These are phyloP conservation scores for Aphidius ervi DNA, from an alignment of 1,140 invertebrate genomes.

Conservation along the genomic window DNA sequence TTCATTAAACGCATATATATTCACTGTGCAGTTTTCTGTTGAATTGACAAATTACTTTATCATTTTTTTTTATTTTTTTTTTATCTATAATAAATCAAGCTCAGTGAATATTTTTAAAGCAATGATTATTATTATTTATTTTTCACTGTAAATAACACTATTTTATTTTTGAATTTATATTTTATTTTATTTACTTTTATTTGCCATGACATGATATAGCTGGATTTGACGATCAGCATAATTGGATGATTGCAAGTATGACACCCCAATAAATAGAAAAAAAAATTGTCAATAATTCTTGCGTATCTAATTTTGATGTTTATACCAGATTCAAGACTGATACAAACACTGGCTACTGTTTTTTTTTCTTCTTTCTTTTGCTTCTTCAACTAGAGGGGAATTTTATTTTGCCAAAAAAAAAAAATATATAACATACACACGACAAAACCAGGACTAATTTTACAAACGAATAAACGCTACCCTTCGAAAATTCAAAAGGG, in stretches of 20 bases:
- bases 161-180: too few relatives aligned
- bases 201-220: too few relatives aligned
- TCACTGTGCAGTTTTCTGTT: too few relatives aligned
- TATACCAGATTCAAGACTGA: conserved; percentile 2
- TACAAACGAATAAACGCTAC: conserved; percentile 52
- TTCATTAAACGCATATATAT: conserved; percentile 2
- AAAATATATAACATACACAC: conserved; percentile 29
- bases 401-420: not conserved
- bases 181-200: too few relatives aligned
- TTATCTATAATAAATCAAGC: too few relatives aligned
- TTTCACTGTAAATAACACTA: too few relatives aligned
- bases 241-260: conserved; percentile 6
- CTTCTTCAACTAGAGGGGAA: conserved; percentile 34
- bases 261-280: not conserved
- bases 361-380: not conserved
- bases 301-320: conserved; percentile 9
- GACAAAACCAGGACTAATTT: conserved; percentile 55
- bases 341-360: conserved; percentile 15
- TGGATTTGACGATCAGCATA: not conserved
- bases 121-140: too few relatives aligned
- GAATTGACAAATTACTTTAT: too few relatives aligned
- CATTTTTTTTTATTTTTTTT: too few relatives aligned
- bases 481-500: conserved; percentile 25
- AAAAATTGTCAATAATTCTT: not conserved
- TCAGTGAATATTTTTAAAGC: too few relatives aligned